Percentiles rank a stretch among this genome's conserved stretches.
Conservation (phyloP, 2,113 vertebrate species). For the Bungarus multicinctus region DNA sequence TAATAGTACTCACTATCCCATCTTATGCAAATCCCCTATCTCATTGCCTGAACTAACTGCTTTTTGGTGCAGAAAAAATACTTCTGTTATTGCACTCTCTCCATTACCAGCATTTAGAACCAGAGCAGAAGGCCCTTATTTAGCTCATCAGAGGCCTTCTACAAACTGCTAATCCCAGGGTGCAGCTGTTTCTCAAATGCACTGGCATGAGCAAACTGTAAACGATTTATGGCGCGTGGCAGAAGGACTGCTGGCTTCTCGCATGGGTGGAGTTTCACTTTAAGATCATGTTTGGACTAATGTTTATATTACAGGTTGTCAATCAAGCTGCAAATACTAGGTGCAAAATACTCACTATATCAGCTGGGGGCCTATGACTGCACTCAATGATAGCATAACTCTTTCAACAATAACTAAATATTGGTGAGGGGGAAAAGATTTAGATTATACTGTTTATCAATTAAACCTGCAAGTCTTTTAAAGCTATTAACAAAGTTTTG, state of each 20-base stretch:
- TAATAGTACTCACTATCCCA: neutral
- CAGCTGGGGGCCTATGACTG: neutral
- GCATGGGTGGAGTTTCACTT: constrained; percentile 60
- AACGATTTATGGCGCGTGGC: constrained; percentile 76
- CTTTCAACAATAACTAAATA: constrained; percentile 29
- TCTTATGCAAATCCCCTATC: neutral
- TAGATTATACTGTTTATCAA: neutral
- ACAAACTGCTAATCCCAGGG: constrained; percentile 65
- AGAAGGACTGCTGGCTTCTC: constrained; percentile 68
- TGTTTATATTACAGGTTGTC: constrained; percentile 68
- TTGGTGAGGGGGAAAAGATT: neutral
- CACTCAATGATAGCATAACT: neutral
- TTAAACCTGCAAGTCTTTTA: constrained; percentile 10
- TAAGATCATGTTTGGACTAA: constrained; percentile 68
- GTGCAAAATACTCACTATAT: constrained; percentile 10
- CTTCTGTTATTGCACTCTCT: constrained; percentile 29
- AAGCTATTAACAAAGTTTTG: neutral
- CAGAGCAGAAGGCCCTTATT: constrained; percentile 56
- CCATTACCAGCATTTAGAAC: constrained; percentile 26
- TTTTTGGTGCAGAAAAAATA: constrained; percentile 40
- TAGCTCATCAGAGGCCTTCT: constrained; percentile 58
- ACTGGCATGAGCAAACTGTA: constrained; percentile 64
- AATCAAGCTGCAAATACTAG: constrained; percentile 61
- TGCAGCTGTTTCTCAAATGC: constrained; percentile 67
- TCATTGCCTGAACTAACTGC: constrained; percentile 36